These are phyloP conservation scores for Automeris io DNA, from an alignment of 2,888 invertebrate species.

Conservation along the genomic window DNA sequence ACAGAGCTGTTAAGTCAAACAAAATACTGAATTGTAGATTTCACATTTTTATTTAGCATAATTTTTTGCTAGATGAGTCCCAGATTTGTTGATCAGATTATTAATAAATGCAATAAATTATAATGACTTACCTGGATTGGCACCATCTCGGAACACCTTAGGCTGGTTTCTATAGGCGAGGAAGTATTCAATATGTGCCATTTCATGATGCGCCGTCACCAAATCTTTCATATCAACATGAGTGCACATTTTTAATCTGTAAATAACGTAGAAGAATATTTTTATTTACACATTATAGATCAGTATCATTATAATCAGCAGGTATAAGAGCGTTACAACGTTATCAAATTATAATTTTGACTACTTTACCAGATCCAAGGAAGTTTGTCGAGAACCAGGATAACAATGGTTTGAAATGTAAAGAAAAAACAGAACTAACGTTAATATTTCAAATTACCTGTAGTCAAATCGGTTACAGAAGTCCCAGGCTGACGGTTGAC, in stretches of 20 bases:
- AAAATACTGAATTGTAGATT: too few relatives aligned
- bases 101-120: neutral
- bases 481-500: conserved; percentile 96
- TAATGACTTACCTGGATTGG: conserved; percentile 86
- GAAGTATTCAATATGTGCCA: conserved; percentile 94
- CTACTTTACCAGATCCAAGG: too few relatives aligned
- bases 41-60: too few relatives aligned
- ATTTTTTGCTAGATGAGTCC: too few relatives aligned
- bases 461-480: conserved; percentile 93
- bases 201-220: conserved; percentile 93
- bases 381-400: too few relatives aligned
- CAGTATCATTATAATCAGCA: too few relatives aligned
- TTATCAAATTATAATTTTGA: too few relatives aligned
- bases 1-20: too few relatives aligned
- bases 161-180: conserved; percentile 89
- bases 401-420: too few relatives aligned
- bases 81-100: too few relatives aligned
- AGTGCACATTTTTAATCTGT: conserved; percentile 92
- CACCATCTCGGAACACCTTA: conserved; percentile 92
- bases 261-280: conserved; percentile 16
- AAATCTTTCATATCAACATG: conserved; percentile 90
- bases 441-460: conserved; percentile 73
- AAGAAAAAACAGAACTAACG: too few relatives aligned
- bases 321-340: too few relatives aligned
- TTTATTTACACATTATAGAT: neutral